phyloP scores from a whole-genome alignment of 2,797 vertebrate genomes.

The Cossypha dichroa region DNA sequence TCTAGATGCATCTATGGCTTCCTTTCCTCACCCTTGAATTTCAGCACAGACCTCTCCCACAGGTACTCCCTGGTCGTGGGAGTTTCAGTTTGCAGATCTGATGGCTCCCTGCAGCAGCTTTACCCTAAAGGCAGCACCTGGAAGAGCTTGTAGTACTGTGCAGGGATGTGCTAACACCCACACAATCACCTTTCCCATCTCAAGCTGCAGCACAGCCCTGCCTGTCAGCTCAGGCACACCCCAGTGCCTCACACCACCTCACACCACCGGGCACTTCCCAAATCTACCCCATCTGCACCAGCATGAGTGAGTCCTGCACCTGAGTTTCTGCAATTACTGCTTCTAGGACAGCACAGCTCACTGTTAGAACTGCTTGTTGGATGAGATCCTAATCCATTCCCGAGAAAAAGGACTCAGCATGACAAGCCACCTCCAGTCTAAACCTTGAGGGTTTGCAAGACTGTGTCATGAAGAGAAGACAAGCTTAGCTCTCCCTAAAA shows the following conservation, averaged over 20 bases:
- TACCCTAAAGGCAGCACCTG: slow-evolving; percentile 55
- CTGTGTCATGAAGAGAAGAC: neutral
- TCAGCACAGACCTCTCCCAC: slow-evolving; percentile 9
- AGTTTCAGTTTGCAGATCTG: slow-evolving; percentile 45
- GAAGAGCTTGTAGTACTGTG: neutral
- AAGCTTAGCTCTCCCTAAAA: neutral
- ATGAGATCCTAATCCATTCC: neutral
- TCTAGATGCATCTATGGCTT: neutral
- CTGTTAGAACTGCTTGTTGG: accelerated
- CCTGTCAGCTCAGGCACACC: neutral
- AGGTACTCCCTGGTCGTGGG: neutral
- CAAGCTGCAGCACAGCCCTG: neutral
- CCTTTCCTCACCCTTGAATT: slow-evolving; percentile 28
- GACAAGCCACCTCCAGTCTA: neutral
- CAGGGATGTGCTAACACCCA: slow-evolving; percentile 19
- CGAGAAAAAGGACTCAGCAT: neutral
- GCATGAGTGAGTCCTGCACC: neutral
- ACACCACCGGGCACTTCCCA: neutral
- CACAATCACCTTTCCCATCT: neutral
- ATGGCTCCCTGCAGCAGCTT: slow-evolving; percentile 31
- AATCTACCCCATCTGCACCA: neutral
- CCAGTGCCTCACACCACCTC: neutral
- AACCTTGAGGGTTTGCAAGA: neutral
- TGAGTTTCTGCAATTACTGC: neutral
- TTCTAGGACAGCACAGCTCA: neutral